These are phyloP conservation scores for Drosophila ambigua DNA, from an alignment of 1,140 invertebrate genomes.

Conservation along the genomic window DNA sequence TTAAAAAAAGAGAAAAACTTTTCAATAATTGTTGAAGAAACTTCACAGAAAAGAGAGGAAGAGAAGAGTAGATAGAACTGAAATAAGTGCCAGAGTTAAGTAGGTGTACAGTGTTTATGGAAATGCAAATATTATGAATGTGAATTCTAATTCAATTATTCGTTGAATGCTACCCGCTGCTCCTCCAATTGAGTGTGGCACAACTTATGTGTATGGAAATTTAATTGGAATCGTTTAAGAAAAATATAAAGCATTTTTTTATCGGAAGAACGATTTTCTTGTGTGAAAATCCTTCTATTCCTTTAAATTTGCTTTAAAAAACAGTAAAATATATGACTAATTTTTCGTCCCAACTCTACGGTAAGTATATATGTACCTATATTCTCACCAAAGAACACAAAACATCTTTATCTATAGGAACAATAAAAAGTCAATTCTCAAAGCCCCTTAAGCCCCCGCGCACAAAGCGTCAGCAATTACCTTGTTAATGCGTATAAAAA, in stretches of 20 bases:
- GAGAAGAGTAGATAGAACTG: background rate
- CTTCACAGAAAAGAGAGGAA: conserved; percentile 7
- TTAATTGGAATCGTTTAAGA: no score
- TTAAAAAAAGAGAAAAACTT: conserved; percentile 39
- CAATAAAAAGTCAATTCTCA: conserved; percentile 11
- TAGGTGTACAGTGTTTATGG: background rate
- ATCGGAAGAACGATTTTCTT: no score
- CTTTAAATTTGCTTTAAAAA: no score
- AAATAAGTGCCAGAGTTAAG: conserved; percentile 5
- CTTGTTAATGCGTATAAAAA: conserved; percentile 71
- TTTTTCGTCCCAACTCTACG: no score
- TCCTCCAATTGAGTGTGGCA: no score
- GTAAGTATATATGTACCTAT: no score
- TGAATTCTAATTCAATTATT: no score
- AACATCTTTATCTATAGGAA: background rate
- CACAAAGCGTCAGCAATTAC: conserved; percentile 67
- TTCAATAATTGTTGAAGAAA: conserved; percentile 60
- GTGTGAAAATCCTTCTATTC: no score
- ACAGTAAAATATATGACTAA: no score
- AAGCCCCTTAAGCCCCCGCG: conserved; percentile 37
- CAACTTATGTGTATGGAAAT: background rate
- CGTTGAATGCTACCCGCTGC: no score
- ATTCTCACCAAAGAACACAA: no score
- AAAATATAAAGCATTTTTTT: no score
- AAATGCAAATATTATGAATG: background rate